Base-by-base conservation (phyloP, 2,113 vertebrate species). In the Misgurnus mizolepis region DNA sequence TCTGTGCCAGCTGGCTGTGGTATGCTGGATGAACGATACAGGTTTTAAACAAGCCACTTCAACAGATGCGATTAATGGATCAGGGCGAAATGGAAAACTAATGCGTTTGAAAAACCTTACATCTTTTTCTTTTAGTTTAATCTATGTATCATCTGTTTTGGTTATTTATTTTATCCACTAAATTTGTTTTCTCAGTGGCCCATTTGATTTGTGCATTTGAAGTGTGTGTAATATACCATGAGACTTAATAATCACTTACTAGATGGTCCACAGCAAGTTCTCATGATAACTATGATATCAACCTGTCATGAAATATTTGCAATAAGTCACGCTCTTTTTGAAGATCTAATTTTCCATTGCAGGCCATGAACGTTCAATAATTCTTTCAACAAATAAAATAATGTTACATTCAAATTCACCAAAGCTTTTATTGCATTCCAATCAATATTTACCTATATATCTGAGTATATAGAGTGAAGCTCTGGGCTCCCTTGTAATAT, bases 1-100 rank as follows among this genome's bases (percentile, higher is more conserved):
- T 11, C 4, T 34, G 8, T 77, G 81, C 81, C 73, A 74, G 78
- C 62, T 85, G 81, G 84, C 73, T 18, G 47, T 15, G 18, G 18
- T 60, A 18, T 39, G 45, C 22, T 17, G 34, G 18, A 22, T 34
- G 22, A 66, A 39, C 15, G 9, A 45, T 53, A 9, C 34, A 76
- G 40, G 69, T 72, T 49, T 22, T 56, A 73, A 71, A 71, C 22
- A 71, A 43, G 7, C 11, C 39, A 39, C 55, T 73, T 45, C 40
- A 56, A 72, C 34, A 75, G 43, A 62, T 22, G 17, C 18, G 49
- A 62, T 17, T 1, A 75, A 47, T 62, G 41, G 22, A 61, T 61
- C 55, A 47, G 56, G 4, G 10, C 17, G 72, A 43, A 22, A 75
- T 41, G 17, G 41, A 75, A 75, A 74, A 74, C 40, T 18, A 74